Conservation (phyloP, 2,113 vertebrate species). For the Camarhynchus parvulus region DNA sequence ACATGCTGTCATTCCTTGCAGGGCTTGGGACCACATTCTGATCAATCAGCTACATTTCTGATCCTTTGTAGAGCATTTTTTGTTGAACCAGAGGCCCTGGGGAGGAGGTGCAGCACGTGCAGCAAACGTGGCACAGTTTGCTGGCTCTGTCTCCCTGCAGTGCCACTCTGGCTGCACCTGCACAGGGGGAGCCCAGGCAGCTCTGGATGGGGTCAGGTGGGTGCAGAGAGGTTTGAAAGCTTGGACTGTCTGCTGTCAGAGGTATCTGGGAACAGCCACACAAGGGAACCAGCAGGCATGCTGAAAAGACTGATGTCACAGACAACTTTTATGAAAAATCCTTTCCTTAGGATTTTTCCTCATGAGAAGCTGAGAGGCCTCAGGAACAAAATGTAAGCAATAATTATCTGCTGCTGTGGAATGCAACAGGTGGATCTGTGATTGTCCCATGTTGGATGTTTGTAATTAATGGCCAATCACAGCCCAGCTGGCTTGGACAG, state of each 20-base stretch:
- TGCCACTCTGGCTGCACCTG: neutral
- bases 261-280: neutral
- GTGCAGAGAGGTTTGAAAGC: neutral
- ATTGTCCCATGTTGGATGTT: no score
- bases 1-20: neutral
- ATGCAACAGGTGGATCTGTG: no score
- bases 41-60: neutral
- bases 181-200: neutral
- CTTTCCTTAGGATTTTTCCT: no score
- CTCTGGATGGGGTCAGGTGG: neutral
- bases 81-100: neutral
- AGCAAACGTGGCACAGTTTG: rapidly evolving
- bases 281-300: neutral
- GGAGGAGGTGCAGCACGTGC: neutral
- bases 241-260: neutral
- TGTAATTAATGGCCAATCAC: no score
- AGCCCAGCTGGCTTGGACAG: no score
- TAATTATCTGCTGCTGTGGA: no score
- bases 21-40: neutral
- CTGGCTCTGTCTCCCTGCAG: neutral
- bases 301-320: neutral
- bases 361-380: no score
- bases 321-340: no score
- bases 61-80: neutral
- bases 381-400: no score